A percentile compares a stretch with the other conserved stretches of the same genome.
Conservation (phyloP, 2,797 vertebrate species). For the Peromyscus attwateri region DNA sequence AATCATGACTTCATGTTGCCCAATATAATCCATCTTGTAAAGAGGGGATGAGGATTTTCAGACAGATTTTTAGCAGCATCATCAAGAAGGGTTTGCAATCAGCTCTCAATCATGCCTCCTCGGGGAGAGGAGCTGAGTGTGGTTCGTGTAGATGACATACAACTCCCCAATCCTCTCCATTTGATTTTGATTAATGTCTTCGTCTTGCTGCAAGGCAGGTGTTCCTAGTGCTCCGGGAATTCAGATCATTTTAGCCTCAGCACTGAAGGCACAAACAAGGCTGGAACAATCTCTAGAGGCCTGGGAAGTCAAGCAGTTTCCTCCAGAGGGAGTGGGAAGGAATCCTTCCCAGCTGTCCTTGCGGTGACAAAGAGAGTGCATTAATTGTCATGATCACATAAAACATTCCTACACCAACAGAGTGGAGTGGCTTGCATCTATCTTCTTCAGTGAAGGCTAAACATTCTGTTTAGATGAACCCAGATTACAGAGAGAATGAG, state of each 20-base stretch:
- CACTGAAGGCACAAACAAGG: slow-evolving; percentile 3
- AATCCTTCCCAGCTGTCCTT: neutral
- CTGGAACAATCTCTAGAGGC: neutral
- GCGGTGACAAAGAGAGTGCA: neutral
- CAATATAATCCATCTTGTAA: slow-evolving; percentile 65
- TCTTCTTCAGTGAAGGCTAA: neutral
- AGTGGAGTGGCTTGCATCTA: too few species aligned
- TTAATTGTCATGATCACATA: accelerated
- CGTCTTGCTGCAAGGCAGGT: slow-evolving; percentile 62
- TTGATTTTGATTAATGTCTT: slow-evolving; percentile 69
- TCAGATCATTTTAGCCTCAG: slow-evolving; percentile 41
- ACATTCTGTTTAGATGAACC: neutral
- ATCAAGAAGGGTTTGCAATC: slow-evolving; percentile 73
- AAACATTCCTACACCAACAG: neutral
- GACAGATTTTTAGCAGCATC: slow-evolving; percentile 68
- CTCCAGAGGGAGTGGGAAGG: neutral
- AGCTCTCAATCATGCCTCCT: slow-evolving; percentile 58
- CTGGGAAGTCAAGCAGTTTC: neutral
- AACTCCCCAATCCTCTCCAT: slow-evolving; percentile 22
- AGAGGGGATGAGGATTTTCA: slow-evolving; percentile 54
- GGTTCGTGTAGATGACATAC: slow-evolving; percentile 42
- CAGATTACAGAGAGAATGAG: too few species aligned
- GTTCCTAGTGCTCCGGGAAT: slow-evolving; percentile 66
- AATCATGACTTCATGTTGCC: slow-evolving; percentile 76
- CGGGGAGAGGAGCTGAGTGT: slow-evolving; percentile 13